Evolutionary conservation across 2,113 vertebrate genomes (phyloP).

Genomic region (Calyptommatus sinebrachiatus): DNA sequence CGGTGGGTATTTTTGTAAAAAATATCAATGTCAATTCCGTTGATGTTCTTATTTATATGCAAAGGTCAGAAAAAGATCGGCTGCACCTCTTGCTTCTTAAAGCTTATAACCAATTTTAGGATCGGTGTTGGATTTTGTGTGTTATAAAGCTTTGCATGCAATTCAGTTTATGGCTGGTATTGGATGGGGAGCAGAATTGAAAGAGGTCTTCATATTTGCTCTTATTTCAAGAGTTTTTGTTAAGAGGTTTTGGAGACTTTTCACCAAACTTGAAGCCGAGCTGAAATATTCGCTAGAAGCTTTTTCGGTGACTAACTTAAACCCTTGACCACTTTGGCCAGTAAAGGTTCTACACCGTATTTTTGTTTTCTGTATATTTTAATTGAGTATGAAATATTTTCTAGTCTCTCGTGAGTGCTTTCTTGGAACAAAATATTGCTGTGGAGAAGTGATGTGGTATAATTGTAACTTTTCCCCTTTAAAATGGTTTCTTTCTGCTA

Average conservation of each 20-base stretch:
- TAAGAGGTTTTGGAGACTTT: conserved; percentile 34
- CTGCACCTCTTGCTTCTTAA: conserved; percentile 50
- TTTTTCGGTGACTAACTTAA: neutral
- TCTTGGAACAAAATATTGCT: conserved; percentile 1
- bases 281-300: conserved; percentile 46
- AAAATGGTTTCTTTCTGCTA: conserved; percentile 3
- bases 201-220: conserved; percentile 41
- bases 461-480: neutral
- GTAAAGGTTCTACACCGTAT: neutral
- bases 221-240: conserved; percentile 47
- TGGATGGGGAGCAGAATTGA: conserved; percentile 15
- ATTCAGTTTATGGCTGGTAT: conserved; percentile 63
- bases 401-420: neutral
- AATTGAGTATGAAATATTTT: neutral
- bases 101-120: conserved; percentile 54
- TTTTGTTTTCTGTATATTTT: neutral
- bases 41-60: conserved; percentile 67
- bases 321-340: neutral
- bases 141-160: conserved; percentile 61
- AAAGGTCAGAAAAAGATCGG: conserved; percentile 44
- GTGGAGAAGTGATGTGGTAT: neutral
- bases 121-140: conserved; percentile 59
- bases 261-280: conserved; percentile 42
- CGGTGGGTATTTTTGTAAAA: conserved; percentile 60
- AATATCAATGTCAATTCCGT: conserved; percentile 59